Evolutionary conservation across 2,888 invertebrate species (phyloP).

Genomic region (Lycia hirtaria): DNA sequence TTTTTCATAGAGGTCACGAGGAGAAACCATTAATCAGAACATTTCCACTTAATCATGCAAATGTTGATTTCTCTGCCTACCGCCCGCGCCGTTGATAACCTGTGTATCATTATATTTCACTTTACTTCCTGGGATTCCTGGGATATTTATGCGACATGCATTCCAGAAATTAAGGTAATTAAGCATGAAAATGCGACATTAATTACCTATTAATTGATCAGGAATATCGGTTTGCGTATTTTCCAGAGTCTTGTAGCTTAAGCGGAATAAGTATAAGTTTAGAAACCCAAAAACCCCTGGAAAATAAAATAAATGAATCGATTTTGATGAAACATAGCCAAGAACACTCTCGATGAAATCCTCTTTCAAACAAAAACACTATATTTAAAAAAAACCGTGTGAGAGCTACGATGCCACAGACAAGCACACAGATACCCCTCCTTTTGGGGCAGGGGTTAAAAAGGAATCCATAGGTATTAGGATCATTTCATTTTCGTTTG

Average conservation of each 20-base stretch:
- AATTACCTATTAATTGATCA: too few species aligned
- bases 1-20: conserved; percentile 70
- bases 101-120: conserved; percentile 60
- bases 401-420: too few species aligned
- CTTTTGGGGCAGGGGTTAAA: too few species aligned
- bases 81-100: conserved; percentile 38
- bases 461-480: too few species aligned
- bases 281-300: too few species aligned
- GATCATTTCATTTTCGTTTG: too few species aligned
- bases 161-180: background rate
- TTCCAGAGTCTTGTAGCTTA: too few species aligned
- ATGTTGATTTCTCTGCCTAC: conserved; percentile 61
- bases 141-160: background rate
- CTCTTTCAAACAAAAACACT: too few species aligned
- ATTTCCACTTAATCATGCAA: conserved; percentile 76
- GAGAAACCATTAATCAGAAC: conserved; percentile 79
- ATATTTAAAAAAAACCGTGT: too few species aligned
- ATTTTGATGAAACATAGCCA: conserved; percentile 9
- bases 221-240: too few species aligned
- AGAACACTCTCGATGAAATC: conserved; percentile 26
- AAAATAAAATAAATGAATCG: background rate
- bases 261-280: too few species aligned
- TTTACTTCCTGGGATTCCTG: conserved; percentile 48
- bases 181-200: background rate
- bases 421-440: too few species aligned